A percentile compares a stretch with the other conserved stretches of the same genome.
Conservation (phyloP, 2,888 invertebrate genomes). For the Slavum lentiscoides region DNA sequence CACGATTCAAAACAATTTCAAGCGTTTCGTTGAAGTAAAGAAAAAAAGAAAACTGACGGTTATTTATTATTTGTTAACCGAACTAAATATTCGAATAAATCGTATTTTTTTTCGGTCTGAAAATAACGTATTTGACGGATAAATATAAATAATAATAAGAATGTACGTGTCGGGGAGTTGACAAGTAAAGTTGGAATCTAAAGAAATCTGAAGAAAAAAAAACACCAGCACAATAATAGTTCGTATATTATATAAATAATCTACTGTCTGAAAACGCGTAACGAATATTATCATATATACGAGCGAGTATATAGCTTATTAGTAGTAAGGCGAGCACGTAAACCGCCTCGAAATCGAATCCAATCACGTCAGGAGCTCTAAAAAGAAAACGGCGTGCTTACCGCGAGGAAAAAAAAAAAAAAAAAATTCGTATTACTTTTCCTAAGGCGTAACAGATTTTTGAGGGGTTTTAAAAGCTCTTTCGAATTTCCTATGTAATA, state of each 20-base stretch:
- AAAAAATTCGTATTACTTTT: not conserved
- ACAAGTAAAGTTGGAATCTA: too few relatives aligned
- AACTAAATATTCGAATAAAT: not conserved
- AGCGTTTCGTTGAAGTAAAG: not conserved
- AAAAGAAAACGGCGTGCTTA: not conserved
- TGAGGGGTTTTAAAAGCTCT: constrained; percentile 9
- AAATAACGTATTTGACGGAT: not conserved
- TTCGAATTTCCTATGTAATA: constrained; percentile 4
- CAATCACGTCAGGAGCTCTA: not conserved
- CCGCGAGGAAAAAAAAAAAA: not conserved
- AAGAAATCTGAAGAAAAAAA: too few relatives aligned
- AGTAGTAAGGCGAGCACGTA: not conserved
- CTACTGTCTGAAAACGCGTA: not conserved
- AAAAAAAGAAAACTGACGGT: constrained; percentile 8
- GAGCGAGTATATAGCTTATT: not conserved
- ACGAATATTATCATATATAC: too few relatives aligned
- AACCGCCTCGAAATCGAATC: not conserved
- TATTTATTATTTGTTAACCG: not conserved
- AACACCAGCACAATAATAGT: not conserved
- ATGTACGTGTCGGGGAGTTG: too few relatives aligned
- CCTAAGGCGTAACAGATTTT: not conserved
- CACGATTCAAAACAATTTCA: not conserved
- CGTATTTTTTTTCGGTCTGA: not conserved
- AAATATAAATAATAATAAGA: not conserved
- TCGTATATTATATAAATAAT: not conserved